These are phyloP conservation scores for Alcedo quadribrachys DNA, from an alignment of 2,797 vertebrate genomes.

Conservation along the genomic window DNA sequence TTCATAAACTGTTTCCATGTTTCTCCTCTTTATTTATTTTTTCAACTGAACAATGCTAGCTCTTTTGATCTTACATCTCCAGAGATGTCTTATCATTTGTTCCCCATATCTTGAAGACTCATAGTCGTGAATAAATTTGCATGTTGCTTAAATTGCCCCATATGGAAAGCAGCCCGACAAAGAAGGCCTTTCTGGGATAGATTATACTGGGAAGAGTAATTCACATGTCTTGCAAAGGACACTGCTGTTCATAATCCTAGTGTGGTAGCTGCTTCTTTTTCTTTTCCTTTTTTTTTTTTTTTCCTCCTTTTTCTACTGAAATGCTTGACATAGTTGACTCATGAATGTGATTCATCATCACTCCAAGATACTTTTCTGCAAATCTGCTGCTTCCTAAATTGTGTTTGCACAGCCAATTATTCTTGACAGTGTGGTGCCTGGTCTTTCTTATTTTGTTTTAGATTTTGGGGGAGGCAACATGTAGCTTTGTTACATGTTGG, in stretches of 20 bases:
- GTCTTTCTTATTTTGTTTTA: neutral
- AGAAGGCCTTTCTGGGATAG: neutral
- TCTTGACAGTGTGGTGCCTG: conserved; percentile 45
- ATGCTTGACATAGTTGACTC: conserved; percentile 31
- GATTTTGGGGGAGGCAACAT: neutral
- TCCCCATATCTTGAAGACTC: neutral
- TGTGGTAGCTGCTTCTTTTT: neutral
- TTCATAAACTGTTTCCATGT: neutral
- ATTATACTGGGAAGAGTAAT: neutral
- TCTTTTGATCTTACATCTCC: conserved; percentile 1
- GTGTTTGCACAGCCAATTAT: conserved; percentile 44
- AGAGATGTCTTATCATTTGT: conserved; percentile 2
- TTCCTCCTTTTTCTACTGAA: neutral
- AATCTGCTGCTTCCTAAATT: conserved; percentile 52
- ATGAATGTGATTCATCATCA: conserved; percentile 54
- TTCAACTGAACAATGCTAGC: neutral
- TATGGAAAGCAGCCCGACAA: neutral
- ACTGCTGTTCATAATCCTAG: neutral
- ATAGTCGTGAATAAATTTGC: neutral
- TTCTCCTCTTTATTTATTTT: neutral
- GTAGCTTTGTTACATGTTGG: neutral
- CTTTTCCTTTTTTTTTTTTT: neutral
- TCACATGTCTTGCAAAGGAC: neutral
- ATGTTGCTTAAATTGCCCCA: neutral
- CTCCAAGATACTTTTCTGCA: conserved; percentile 35